These are phyloP conservation scores for Lycaena phlaeas DNA, from an alignment of 2,888 invertebrate species.

Conservation along the genomic window DNA sequence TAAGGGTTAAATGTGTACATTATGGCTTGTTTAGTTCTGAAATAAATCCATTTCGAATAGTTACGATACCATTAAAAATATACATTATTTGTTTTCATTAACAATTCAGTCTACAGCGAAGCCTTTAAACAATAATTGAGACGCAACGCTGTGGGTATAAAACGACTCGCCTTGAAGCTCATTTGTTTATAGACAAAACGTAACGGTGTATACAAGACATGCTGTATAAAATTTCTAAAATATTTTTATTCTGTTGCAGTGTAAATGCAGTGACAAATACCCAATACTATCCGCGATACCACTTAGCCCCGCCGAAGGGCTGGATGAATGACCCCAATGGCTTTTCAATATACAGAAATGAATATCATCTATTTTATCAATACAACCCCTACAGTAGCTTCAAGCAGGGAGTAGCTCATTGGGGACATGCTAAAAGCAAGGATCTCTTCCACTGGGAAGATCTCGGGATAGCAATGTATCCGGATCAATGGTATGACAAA, in stretches of 20 bases:
- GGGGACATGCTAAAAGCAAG: slow-evolving; percentile 39
- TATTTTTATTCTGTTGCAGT: slow-evolving; percentile 4
- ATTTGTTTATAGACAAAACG: too few relatives aligned
- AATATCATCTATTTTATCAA: slow-evolving; percentile 65
- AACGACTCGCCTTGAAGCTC: too few relatives aligned
- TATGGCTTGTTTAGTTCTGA: too few relatives aligned
- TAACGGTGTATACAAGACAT: too few relatives aligned
- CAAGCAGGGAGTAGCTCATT: slow-evolving; percentile 27
- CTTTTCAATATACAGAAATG: slow-evolving; percentile 39
- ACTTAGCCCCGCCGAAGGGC: slow-evolving; percentile 40
- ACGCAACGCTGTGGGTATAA: too few relatives aligned
- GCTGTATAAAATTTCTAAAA: too few relatives aligned
- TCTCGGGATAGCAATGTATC: slow-evolving; percentile 32
- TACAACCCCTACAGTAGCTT: slow-evolving; percentile 34
- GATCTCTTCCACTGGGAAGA: slow-evolving; percentile 40
- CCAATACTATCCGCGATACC: slow-evolving; percentile 38
- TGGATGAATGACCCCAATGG: slow-evolving; percentile 74
- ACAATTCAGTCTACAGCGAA: too few relatives aligned
- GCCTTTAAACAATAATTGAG: too few relatives aligned
- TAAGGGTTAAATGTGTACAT: too few relatives aligned
- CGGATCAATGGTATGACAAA: slow-evolving; percentile 26
- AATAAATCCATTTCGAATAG: too few relatives aligned
- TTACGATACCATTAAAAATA: too few relatives aligned
- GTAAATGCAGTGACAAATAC: not conserved
- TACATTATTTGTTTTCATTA: too few relatives aligned